Base-by-base conservation (phyloP, 2,888 invertebrate species). In the Pandemis cinnamomeana region DNA sequence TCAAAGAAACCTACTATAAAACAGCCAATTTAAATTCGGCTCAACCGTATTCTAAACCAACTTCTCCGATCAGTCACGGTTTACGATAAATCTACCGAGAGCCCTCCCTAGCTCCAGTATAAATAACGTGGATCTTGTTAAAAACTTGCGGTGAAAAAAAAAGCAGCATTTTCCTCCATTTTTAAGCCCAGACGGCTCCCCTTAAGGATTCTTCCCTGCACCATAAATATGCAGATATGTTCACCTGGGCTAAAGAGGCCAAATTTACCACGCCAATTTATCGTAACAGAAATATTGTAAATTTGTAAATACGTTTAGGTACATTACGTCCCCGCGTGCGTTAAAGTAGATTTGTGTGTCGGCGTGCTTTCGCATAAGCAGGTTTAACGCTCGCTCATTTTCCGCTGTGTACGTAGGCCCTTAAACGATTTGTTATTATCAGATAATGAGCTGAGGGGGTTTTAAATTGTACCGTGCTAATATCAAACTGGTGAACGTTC, bases 161-260 rank as follows among this genome's bases (percentile, higher is more conserved):
- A 87, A 86, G 86, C 86, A 85, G 87, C 86, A 89, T 91, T 92
- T 91, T 87, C 90, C 89, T 87, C 87, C 89, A 86, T 90, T 92
- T 92, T 93, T 90, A 90, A 88, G 86, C 84, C 86, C 84, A 88
- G 87, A 86, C 86, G 87, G 46, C 89, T 89, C 91, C 91, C 92
- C 90, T 90, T 88, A 89, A 91, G 82, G 79, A 80, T 88, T 87
- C 87, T 90, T 90, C 87, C 88, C 72, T 88, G 89, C 91, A 89
- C 89, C 91, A 92, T 94, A 94, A 93, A 93, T 93, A 93, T 93
- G 92, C 91, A 93, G 93, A 93, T 93, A 92, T 92, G 88, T 91
- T 93, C 92, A 93, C 93, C 93, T 94, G 93, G 89, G 90, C 86
- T 88, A 89, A 90, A 89, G 86, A 90, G 86, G 84, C 91, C 86